A percentile compares a stretch with the other conserved stretches of the same genome.
Conservation (phyloP, 2,888 invertebrate genomes). For the Buathra laborator region DNA sequence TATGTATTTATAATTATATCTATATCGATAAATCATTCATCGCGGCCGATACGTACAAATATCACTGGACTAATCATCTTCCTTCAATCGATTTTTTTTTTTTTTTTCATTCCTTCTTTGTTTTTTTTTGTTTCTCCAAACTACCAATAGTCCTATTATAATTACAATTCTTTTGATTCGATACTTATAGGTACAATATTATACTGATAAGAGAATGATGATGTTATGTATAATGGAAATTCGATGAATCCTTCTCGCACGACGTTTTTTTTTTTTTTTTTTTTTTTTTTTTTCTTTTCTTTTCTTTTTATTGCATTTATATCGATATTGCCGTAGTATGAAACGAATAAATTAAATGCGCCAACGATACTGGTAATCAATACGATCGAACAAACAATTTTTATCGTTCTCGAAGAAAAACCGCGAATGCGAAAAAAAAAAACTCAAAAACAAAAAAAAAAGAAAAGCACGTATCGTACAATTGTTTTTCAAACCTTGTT, state of each 20-base stretch:
- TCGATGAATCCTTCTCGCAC: constrained; percentile 69
- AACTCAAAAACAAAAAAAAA: constrained; percentile 30
- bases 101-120: constrained; percentile 27
- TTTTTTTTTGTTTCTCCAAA: constrained; percentile 33
- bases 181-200: constrained; percentile 71
- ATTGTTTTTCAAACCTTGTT: constrained; percentile 20
- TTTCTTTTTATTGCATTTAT: constrained; percentile 68
- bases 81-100: constrained; percentile 33
- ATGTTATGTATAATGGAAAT: constrained; percentile 74
- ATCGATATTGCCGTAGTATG: constrained; percentile 69
- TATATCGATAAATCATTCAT: constrained; percentile 66
- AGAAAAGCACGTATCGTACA: neutral
- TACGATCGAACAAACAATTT: constrained; percentile 66
- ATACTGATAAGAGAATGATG: constrained; percentile 71
- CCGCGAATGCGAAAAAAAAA: constrained; percentile 8
- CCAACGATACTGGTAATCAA: constrained; percentile 24
- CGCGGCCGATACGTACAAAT: constrained; percentile 72
- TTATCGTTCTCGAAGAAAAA: constrained; percentile 54
- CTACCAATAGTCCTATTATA: constrained; percentile 68
- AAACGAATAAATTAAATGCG: constrained; percentile 49
- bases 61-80: constrained; percentile 70
- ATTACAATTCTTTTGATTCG: constrained; percentile 72
- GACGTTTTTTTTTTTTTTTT: constrained; percentile 30
- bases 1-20: constrained; percentile 66
- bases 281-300: constrained; percentile 16